Conservation (phyloP, 2,797 vertebrate species). For the Pitangus sulphuratus region DNA sequence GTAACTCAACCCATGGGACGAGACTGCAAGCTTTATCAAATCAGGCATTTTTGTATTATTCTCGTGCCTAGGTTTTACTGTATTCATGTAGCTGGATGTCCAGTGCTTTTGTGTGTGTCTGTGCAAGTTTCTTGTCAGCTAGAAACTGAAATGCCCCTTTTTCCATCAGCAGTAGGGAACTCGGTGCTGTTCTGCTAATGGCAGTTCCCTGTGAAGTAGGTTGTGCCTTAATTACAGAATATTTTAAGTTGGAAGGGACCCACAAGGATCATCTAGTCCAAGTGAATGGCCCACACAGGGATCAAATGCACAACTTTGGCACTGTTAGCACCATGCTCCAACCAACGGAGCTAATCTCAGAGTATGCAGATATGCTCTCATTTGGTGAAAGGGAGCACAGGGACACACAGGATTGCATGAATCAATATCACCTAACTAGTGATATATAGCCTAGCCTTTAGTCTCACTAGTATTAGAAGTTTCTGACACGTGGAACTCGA, state of each 20-base stretch:
- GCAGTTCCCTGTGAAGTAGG: background rate
- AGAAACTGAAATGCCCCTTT: background rate
- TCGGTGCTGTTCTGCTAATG: background rate
- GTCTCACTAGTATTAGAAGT: background rate
- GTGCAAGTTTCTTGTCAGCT: background rate
- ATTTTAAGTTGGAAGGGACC: background rate
- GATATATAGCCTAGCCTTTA: background rate
- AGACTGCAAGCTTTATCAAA: background rate
- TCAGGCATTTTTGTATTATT: accelerated
- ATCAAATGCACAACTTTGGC: background rate
- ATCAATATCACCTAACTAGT: background rate
- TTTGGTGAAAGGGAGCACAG: background rate
- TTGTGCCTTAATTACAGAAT: background rate
- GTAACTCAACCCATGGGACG: background rate
- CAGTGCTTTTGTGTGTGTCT: background rate
- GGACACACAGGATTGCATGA: background rate
- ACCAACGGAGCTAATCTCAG: background rate
- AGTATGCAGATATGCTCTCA: background rate
- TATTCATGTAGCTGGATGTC: background rate
- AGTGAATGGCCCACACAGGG: background rate
- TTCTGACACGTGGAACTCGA: accelerated
- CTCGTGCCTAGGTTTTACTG: background rate
- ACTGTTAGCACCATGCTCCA: background rate
- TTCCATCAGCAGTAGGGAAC: background rate
- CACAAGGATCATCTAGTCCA: background rate